phyloP scores from a whole-genome alignment of 2,113 vertebrate species.

The Hemichromis elongatus region DNA sequence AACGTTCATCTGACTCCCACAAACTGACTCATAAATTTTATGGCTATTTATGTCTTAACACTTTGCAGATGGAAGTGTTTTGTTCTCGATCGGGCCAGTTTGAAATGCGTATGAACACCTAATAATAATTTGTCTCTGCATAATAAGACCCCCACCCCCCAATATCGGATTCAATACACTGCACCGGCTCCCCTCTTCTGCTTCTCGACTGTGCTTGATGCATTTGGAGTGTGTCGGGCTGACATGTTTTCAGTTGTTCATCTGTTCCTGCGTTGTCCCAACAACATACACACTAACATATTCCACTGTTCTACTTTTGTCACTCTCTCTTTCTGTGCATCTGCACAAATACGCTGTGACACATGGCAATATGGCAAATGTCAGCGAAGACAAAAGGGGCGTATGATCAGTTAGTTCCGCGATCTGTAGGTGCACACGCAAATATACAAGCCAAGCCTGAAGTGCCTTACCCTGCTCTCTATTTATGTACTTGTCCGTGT shows the following conservation, averaged over 20 bases:
- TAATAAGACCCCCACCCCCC: background rate
- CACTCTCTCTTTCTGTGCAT: background rate
- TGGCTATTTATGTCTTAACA: conserved; percentile 18
- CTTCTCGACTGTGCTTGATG: background rate
- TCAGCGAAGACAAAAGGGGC: conserved; percentile 10
- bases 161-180: background rate
- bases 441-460: background rate
- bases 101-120: background rate
- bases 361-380: conserved; percentile 17
- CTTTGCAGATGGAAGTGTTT: conserved; percentile 4
- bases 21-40: conserved; percentile 29
- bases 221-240: background rate
- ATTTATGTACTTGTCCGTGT: background rate
- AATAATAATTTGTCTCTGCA: background rate
- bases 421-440: background rate
- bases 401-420: background rate
- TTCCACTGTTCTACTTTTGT: conserved; percentile 28
- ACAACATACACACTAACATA: background rate
- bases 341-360: conserved; percentile 11
- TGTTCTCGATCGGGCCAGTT: background rate
- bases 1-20: conserved; percentile 28
- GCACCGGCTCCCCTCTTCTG: background rate
- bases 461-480: background rate
- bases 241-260: conserved; percentile 9
- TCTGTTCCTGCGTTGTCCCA: background rate